Conservation (phyloP, 35 echinoderm and acorn worm genomes). For the Patiria miniata region DNA sequence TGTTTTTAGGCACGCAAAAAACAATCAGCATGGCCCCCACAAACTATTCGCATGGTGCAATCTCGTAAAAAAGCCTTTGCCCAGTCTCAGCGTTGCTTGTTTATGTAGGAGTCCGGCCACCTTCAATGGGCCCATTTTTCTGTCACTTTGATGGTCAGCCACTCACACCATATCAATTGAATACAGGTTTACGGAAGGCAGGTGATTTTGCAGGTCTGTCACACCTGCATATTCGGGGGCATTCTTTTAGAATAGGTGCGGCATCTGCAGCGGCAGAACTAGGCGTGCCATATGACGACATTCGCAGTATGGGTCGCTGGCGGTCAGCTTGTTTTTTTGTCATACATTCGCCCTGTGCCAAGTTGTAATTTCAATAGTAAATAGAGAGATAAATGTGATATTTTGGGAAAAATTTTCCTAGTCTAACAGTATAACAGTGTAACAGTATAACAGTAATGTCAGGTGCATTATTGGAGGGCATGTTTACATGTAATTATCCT, state of each 20-base stretch:
- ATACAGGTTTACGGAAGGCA: neutral
- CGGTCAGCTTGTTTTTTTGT: neutral
- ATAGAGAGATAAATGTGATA: no score
- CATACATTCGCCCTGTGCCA: slow-evolving; percentile 5
- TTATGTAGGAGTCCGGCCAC: neutral
- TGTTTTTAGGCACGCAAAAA: neutral
- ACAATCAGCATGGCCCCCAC: slow-evolving; percentile 21
- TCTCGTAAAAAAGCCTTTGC: neutral
- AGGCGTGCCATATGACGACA: neutral
- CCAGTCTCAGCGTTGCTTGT: neutral
- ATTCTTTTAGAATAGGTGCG: slow-evolving; percentile 22
- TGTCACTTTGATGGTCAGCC: slow-evolving; percentile 35
- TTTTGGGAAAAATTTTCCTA: no score
- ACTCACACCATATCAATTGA: neutral
- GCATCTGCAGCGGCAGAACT: neutral
- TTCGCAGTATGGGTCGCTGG: slow-evolving; percentile 23
- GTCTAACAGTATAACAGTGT: no score
- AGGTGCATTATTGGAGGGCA: no score
- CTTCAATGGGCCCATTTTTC: neutral
- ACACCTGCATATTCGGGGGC: neutral
- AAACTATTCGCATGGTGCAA: neutral
- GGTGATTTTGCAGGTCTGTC: neutral
- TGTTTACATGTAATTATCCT: neutral
- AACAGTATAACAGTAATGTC: no score
- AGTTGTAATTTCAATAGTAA: slow-evolving; percentile 2